These are phyloP conservation scores for Leucosticte australis DNA, from an alignment of 2,113 vertebrate species.

Conservation along the genomic window DNA sequence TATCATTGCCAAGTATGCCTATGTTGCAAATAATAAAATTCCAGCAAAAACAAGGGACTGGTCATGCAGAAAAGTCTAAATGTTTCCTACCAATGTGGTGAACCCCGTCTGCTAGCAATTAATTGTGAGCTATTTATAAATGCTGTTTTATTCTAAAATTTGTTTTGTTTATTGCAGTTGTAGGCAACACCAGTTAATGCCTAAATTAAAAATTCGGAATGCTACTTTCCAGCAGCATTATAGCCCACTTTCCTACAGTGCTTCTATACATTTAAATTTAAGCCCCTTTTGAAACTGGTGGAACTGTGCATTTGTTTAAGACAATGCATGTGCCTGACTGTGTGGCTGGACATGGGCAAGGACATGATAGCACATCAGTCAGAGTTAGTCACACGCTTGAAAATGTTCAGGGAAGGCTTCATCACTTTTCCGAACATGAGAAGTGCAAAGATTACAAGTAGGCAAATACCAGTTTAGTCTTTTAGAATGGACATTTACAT, in stretches of 20 bases:
- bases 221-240: not conserved
- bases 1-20: not conserved
- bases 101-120: not conserved
- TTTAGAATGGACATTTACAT: not conserved
- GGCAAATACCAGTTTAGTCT: not conserved
- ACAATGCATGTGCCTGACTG: not conserved
- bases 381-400: not conserved
- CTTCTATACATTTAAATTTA: not conserved
- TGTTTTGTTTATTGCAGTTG: not conserved
- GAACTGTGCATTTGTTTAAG: not conserved
- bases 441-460: not conserved
- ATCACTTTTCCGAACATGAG: not conserved
- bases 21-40: conserved; percentile 29
- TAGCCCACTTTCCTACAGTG: not conserved
- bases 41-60: not conserved
- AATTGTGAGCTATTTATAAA: conserved; percentile 13
- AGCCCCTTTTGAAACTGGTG: not conserved
- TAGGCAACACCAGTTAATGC: not conserved
- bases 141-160: not conserved
- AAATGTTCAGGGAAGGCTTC: not conserved
- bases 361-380: not conserved
- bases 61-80: conserved; percentile 8
- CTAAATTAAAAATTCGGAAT: not conserved
- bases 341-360: not conserved
- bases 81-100: not conserved